Percentiles rank a stretch among this genome's conserved stretches.
phyloP scores from a whole-genome alignment of 37 sponge, comb jelly and placozoan species.

The Agelas oroides region DNA sequence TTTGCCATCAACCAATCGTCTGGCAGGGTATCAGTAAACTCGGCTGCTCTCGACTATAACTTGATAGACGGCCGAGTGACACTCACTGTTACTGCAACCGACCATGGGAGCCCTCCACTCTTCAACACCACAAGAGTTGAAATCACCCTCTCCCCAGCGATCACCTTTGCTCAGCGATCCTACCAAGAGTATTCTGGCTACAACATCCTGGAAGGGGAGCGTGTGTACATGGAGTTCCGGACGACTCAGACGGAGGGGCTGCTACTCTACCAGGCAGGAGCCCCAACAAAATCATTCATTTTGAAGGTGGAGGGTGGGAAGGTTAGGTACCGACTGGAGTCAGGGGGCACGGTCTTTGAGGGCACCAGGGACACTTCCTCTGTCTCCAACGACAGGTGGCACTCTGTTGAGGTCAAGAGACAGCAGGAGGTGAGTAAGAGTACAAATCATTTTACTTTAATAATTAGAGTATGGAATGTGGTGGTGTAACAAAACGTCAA shows the following conservation, averaged over 20 bases:
- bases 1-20: slow-evolving; percentile 29
- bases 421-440: neutral
- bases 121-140: slow-evolving; percentile 21
- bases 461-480: too few species aligned
- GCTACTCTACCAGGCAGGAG: slow-evolving; percentile 39
- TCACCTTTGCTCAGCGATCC: slow-evolving; percentile 37
- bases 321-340: too few species aligned
- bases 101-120: slow-evolving; percentile 15
- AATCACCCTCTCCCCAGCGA: slow-evolving; percentile 35
- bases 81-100: slow-evolving; percentile 43
- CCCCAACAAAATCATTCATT: neutral
- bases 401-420: slow-evolving; percentile 22
- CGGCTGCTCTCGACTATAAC: slow-evolving; percentile 10
- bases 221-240: slow-evolving; percentile 50
- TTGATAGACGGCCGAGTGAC: slow-evolving; percentile 10
- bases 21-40: slow-evolving; percentile 31
- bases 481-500: too few species aligned
- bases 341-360: too few species aligned
- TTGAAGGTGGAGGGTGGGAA: slow-evolving; percentile 18
- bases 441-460: neutral
- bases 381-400: slow-evolving; percentile 25
- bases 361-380: too few species aligned
- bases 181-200: slow-evolving; percentile 37
- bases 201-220: neutral
- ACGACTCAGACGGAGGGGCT: slow-evolving; percentile 21